These are phyloP conservation scores for Bryconaethiops microstoma DNA, from an alignment of 2,797 vertebrate species.

Conservation along the genomic window DNA sequence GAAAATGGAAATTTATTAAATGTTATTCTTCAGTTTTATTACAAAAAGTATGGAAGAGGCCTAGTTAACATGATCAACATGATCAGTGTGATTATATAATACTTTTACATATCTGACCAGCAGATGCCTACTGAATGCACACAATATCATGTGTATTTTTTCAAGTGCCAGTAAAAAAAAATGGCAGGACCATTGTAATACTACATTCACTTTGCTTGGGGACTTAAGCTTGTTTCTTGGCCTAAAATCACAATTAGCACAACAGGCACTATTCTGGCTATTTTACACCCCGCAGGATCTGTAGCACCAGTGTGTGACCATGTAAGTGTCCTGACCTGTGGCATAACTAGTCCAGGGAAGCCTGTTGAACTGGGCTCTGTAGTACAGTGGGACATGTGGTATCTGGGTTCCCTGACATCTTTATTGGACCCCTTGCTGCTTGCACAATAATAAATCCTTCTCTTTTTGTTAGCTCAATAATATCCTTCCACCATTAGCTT, in stretches of 20 bases:
- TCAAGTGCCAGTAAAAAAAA: background rate
- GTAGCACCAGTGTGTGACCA: background rate
- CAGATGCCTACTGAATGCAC: slow-evolving; percentile 43
- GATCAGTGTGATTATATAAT: background rate
- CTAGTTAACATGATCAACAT: background rate
- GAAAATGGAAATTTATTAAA: background rate
- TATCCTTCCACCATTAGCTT: background rate
- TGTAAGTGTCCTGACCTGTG: background rate
- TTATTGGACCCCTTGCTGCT: background rate
- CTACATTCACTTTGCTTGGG: background rate
- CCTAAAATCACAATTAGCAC: background rate
- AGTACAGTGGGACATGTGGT: background rate
- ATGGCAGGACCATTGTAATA: background rate
- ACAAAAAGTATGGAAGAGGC: background rate
- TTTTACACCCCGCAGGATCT: background rate
- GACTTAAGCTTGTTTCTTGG: background rate
- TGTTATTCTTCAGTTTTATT: background rate
- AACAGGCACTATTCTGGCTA: background rate
- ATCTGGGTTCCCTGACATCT: background rate
- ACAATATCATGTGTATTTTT: background rate
- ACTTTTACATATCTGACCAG: slow-evolving; percentile 54
- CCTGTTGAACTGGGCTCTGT: background rate
- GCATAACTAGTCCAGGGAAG: background rate
- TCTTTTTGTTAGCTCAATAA: background rate
- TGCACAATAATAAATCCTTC: background rate